Evolutionary conservation across 2,113 vertebrate species (phyloP), one percentile per base, ranked within the genome.

Genomic region (Balaenoptera acutorostrata): DNA sequence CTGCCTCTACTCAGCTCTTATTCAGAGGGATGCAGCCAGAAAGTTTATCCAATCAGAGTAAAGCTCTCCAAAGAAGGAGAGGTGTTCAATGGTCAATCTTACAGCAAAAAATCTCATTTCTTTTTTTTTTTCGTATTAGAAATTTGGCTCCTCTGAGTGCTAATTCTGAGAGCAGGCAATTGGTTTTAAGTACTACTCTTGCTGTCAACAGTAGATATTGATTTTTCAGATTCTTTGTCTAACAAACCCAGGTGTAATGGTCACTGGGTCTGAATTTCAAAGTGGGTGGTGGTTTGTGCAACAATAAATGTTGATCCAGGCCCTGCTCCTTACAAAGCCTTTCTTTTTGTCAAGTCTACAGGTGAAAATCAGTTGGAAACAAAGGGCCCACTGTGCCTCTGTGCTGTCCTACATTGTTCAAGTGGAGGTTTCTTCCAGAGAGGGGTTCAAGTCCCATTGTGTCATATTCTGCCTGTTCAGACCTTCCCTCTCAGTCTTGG

Each of bases 191-290:
- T n/a, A 71, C 29, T 33, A 2, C 3, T 49, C 9, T 90, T 80
- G 27, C 57, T 66, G 33, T 91, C 82, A 90, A 25, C 15, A 31
- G 25, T 71, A 36, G 71, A 63, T 55, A 63, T 20, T 59, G 64
- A 96, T 84, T 77, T 92, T 59, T 83, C 44, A 75, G 29, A 74
- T 75, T 96, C 46, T 46, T 95, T 83, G 61, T 52, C 72, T 74
- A 88, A 81, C 59, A 80, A 93, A 64, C 27, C 31, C 36, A n/a
- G 44, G 72, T 25, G 36, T 83, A 66, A 44, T 41, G 44, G 13
- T 2, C 49, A 80, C 13, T 59, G 3, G 12, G 20, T 49, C 25
- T 92, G 57, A 92, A 88, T 88, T 82, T 81, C 80, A 87, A 74
- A 80, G 13, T 18, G 4, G 36, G 17, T 15, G 9, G 20, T 29